Conservation (phyloP, 2,113 vertebrate genomes). For the Rhodinocichla rosea region DNA sequence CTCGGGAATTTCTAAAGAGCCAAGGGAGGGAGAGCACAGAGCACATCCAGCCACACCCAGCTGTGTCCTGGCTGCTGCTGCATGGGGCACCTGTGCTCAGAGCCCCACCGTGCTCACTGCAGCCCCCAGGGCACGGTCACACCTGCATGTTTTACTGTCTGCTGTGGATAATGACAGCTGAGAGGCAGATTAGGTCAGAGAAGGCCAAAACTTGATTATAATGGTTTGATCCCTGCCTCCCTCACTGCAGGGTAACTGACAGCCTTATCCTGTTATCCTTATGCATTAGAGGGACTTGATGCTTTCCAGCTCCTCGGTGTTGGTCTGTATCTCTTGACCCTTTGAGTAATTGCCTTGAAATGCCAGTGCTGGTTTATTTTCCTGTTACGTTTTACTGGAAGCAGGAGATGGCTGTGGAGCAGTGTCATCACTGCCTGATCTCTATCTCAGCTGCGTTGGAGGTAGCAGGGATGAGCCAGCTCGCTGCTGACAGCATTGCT, state of each 20-base stretch:
- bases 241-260: not conserved
- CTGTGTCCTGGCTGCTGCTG: not conserved
- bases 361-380: not conserved
- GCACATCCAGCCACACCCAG: not conserved
- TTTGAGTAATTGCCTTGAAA: conserved; percentile 50
- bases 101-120: fast-evolving
- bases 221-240: not conserved
- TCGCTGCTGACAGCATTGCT: not conserved
- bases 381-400: conserved; percentile 29
- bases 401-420: not conserved
- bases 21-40: not conserved
- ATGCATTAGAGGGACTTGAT: not conserved
- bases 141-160: not conserved
- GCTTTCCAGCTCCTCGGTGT: conserved; percentile 30
- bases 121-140: not conserved
- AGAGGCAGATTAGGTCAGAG: not conserved
- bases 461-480: not conserved
- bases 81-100: fast-evolving
- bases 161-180: not conserved
- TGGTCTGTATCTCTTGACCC: conserved; percentile 10
- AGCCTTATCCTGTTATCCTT: not conserved
- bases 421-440: not conserved
- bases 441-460: not conserved
- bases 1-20: not conserved
- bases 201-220: not conserved